Evolutionary conservation across 2,888 invertebrate species (phyloP).

Genomic region (Calliphora vomitoria): DNA sequence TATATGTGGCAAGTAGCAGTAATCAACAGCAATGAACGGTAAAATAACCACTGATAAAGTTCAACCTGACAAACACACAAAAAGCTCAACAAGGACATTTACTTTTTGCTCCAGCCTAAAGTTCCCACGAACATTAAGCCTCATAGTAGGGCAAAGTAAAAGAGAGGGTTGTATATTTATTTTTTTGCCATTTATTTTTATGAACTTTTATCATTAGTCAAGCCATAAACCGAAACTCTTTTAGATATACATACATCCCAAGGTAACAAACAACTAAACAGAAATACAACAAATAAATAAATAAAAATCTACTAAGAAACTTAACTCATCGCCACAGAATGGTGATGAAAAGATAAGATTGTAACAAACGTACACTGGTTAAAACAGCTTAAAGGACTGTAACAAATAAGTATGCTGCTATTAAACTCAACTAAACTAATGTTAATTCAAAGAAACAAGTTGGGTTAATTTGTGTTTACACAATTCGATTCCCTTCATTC

Average conservation of each 20-base stretch:
- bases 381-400: background rate
- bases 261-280: background rate
- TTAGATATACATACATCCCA: background rate
- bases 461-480: conserved; percentile 13
- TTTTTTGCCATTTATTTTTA: conserved; percentile 35
- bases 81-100: background rate
- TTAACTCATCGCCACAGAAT: background rate
- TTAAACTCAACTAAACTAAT: background rate
- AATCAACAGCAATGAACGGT: background rate
- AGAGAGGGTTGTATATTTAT: background rate
- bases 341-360: background rate
- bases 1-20: conserved; percentile 5
- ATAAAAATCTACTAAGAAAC: background rate
- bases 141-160: background rate
- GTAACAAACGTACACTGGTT: background rate
- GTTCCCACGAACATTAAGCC: background rate
- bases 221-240: conserved; percentile 36
- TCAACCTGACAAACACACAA: background rate
- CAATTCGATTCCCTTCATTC: background rate
- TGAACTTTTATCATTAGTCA: conserved; percentile 64
- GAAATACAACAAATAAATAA: background rate
- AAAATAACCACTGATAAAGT: background rate
- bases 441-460: conserved; percentile 20
- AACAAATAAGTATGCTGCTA: background rate
- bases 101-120: background rate